Percentiles rank a stretch among this genome's conserved stretches.
phyloP scores from a whole-genome alignment of 2,797 vertebrate genomes.

The Lepus oiostolus region DNA sequence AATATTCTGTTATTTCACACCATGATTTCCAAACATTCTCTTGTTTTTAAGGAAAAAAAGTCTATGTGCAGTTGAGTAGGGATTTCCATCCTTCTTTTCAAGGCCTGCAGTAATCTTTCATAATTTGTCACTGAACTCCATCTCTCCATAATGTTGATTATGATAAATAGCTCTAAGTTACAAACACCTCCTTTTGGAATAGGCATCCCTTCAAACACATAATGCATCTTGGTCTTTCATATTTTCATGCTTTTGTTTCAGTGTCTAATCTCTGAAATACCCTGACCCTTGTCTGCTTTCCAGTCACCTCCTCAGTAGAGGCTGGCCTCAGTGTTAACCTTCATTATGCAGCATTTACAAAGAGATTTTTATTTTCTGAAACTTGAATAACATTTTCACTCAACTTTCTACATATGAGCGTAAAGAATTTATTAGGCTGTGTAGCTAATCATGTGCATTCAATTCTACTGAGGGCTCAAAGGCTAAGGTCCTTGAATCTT shows the following conservation, averaged over 20 bases:
- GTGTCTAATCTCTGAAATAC: not conserved
- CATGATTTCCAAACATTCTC: not conserved
- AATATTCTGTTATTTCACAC: not conserved
- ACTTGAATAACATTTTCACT: slow-evolving; percentile 20
- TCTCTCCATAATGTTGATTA: not conserved
- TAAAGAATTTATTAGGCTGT: not conserved
- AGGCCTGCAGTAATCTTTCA: not conserved
- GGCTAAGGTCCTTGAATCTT: not conserved
- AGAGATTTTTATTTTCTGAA: not conserved
- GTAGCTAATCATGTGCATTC: not conserved
- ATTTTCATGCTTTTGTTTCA: not conserved
- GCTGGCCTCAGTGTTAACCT: not conserved
- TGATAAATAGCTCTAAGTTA: not conserved
- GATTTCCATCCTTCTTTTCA: not conserved
- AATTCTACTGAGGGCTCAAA: not conserved
- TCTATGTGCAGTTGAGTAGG: not conserved
- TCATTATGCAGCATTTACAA: not conserved
- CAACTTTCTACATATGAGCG: not conserved
- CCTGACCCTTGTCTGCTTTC: not conserved
- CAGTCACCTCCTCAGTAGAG: not conserved
- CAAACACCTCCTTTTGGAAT: not conserved
- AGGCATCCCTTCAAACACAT: not conserved
- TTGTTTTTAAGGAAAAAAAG: not conserved
- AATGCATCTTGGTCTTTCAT: rapidly evolving
- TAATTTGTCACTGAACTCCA: not conserved